Percentiles rank a stretch among this genome's conserved stretches.
Evolutionary conservation across 2,797 vertebrate species (phyloP).

Genomic region (Pristis pectinata): DNA sequence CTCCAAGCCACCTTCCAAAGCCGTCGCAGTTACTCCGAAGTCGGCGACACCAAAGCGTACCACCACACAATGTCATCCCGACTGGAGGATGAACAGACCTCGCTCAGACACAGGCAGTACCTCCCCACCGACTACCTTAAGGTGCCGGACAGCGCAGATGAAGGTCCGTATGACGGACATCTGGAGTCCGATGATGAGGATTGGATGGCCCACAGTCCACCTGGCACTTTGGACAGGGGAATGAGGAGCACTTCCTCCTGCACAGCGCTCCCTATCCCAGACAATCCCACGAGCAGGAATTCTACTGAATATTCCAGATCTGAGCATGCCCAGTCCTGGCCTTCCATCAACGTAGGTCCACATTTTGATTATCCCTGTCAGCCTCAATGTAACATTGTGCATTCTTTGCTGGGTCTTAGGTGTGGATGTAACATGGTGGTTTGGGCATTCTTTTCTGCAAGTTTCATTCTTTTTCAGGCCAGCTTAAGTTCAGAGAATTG

Average conservation of each 20-base stretch:
- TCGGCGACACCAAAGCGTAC: conserved; percentile 78
- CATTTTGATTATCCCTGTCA: background rate
- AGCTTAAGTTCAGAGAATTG: background rate
- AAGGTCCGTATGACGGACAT: conserved; percentile 57
- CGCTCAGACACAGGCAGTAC: conserved; percentile 85
- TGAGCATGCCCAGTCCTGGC: conserved; percentile 96
- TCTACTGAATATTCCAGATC: conserved; percentile 73
- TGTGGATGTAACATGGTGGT: background rate
- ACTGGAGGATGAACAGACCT: conserved; percentile 78
- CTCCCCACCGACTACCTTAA: conserved; percentile 61
- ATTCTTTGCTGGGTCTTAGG: background rate
- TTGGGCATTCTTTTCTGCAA: background rate
- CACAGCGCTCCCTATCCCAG: conserved; percentile 77
- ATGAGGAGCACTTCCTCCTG: conserved; percentile 87
- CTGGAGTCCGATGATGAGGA: conserved; percentile 88
- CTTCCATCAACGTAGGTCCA: conserved; percentile 86
- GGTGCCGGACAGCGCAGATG: conserved; percentile 45
- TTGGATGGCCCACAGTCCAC: conserved; percentile 75
- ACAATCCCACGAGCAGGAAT: conserved; percentile 65
- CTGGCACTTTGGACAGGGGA: conserved; percentile 67
- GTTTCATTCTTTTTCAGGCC: background rate
- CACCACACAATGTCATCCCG: conserved; percentile 74
- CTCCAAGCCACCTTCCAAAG: conserved; percentile 90
- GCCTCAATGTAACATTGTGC: background rate
- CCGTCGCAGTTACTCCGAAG: conserved; percentile 89